Conservation (phyloP, 2,797 vertebrate genomes). For the Semotilus atromaculatus region DNA sequence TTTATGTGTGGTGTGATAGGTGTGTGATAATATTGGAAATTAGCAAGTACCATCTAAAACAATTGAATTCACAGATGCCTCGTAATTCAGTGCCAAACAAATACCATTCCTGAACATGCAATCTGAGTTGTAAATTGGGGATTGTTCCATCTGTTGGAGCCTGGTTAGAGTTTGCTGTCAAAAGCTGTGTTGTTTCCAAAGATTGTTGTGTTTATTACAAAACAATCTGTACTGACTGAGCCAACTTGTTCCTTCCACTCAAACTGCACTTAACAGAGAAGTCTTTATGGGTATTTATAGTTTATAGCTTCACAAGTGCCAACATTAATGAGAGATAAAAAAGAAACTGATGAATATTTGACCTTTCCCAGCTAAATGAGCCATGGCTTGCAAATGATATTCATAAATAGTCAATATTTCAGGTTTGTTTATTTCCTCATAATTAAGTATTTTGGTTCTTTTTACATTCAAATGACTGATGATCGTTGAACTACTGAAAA, state of each 20-base stretch:
- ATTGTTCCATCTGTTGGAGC: slow-evolving; percentile 28
- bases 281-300: slow-evolving; percentile 26
- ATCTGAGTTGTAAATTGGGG: slow-evolving; percentile 8
- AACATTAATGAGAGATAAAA: slow-evolving; percentile 3
- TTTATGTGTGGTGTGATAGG: background rate
- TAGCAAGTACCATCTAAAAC: slow-evolving; percentile 26
- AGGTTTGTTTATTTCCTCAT: background rate
- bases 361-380: slow-evolving; percentile 26
- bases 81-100: slow-evolving; percentile 26
- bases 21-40: slow-evolving; percentile 38
- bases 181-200: slow-evolving; percentile 2
- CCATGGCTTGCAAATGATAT: slow-evolving; percentile 3
- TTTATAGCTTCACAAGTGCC: slow-evolving; percentile 11
- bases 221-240: slow-evolving; percentile 16
- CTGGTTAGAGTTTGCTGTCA: slow-evolving; percentile 22
- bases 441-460: background rate
- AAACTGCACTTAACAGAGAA: slow-evolving; percentile 11
- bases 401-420: slow-evolving; percentile 3
- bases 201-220: slow-evolving; percentile 34
- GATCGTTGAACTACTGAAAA: background rate
- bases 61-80: slow-evolving; percentile 43
- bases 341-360: slow-evolving; percentile 13
- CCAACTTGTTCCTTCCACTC: slow-evolving; percentile 36
- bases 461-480: background rate
- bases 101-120: background rate